Conservation (phyloP, 2,888 invertebrate genomes). For the Lasioglossum pauxillum region DNA sequence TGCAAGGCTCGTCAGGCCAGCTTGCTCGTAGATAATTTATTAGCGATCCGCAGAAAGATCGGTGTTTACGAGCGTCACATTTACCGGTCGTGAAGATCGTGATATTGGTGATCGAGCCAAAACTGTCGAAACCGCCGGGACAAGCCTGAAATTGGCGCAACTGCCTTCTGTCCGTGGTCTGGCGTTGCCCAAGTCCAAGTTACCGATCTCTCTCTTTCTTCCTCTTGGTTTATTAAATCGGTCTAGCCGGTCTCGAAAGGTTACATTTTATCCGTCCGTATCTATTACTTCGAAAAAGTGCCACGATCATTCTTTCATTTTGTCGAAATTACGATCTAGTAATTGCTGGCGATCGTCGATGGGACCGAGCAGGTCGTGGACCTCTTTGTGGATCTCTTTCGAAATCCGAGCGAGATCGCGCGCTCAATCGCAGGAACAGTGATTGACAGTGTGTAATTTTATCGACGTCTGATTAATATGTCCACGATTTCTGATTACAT, state of each 20-base stretch:
- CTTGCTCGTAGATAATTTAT: not conserved
- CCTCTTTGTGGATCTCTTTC: not conserved
- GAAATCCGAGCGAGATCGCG: not conserved
- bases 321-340: conserved; percentile 21
- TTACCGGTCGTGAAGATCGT: conserved; percentile 69
- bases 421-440: not conserved
- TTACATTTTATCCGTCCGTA: conserved; percentile 61
- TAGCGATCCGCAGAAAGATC: conserved; percentile 10
- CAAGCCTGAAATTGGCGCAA: conserved; percentile 64
- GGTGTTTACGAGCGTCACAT: conserved; percentile 20
- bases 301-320: conserved; percentile 15
- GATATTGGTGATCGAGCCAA: conserved; percentile 76
- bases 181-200: conserved; percentile 66
- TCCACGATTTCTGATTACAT: not conserved
- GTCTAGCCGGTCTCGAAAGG: conserved; percentile 62
- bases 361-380: not conserved
- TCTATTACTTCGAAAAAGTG: conserved; percentile 48
- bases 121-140: conserved; percentile 61
- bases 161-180: conserved; percentile 46
- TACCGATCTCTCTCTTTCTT: conserved; percentile 41
- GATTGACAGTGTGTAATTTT: not conserved
- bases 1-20: not conserved
- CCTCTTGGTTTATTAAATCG: conserved; percentile 64
- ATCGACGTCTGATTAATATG: not conserved
- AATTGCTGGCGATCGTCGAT: conserved; percentile 7